Base-by-base conservation (phyloP, 2,888 invertebrate genomes). In the Spatulosminthurus flaviceps region DNA sequence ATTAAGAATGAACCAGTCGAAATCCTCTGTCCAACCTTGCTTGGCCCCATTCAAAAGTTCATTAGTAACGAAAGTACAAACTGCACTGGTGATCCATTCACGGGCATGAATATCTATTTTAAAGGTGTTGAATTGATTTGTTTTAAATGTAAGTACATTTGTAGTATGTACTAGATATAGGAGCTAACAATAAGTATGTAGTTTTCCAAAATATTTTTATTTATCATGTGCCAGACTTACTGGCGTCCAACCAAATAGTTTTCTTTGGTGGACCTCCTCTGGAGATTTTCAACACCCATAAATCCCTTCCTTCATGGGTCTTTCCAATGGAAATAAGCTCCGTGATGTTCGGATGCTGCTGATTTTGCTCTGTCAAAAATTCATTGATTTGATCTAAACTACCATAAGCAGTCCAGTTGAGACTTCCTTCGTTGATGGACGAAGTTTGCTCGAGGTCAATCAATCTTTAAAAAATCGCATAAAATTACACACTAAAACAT, bases 1-100 rank as follows among this genome's bases (percentile, higher is more conserved):
- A 0, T 94, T 93, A 79, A 94, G 89, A 81, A 94, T 89, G 86
- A 93, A 92, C 93, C 93, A 94, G 83, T 93, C 92, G 82, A 92
- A 91, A 77, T 89, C 89, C 82, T 92, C 90, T 1, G 92, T 91
- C 84, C 93, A 87, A 34, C 87, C 88, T 0, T 89, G 84, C 82
- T 92, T 89, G 13, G 85, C 84, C n/a, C 82, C 78, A 26, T 90
- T 91, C n/a, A 94, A 87, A 21, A 94, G 87, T 87, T 93, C 90
- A 83, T 93, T 91, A 28, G 94, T 90, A 72, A 94, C 90, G 88
- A 91, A 93, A 0, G 92, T 91, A 0, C 91, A 91, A 0, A 91
- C 91, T 0, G 93, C 92, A 0, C 92, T 92, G 0, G 92, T 90
- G 29, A 93, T 92, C 93, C 93, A 93, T 88, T 93, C 93, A 64